Conservation (phyloP, 2,888 invertebrate species). For the Ferrisia virgata region DNA sequence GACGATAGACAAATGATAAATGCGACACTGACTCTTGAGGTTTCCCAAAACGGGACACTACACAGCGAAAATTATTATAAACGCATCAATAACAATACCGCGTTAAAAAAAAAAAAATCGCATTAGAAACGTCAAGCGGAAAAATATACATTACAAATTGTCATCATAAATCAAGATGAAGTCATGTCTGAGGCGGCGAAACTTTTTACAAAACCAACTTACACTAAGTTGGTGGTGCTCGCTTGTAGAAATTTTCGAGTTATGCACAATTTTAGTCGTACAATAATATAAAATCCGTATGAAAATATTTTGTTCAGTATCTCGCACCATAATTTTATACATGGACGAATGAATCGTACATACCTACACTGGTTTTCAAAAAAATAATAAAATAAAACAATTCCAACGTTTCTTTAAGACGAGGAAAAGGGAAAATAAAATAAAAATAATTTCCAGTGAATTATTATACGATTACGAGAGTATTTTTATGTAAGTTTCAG, state of each 20-base stretch:
- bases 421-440: no score
- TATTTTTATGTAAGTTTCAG: no score
- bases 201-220: background rate
- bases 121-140: slow-evolving; percentile 31
- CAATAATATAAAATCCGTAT: background rate
- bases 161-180: slow-evolving; percentile 24
- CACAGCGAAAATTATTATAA: background rate
- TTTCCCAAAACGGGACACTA: background rate
- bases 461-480: no score
- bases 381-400: no score
- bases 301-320: background rate
- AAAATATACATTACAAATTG: slow-evolving; percentile 30
- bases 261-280: background rate
- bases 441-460: no score
- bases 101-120: background rate
- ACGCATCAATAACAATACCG: slow-evolving; percentile 16
- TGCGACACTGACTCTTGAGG: background rate
- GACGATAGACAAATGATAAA: background rate
- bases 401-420: background rate
- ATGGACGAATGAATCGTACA: background rate
- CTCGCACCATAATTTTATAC: background rate
- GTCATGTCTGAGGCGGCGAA: background rate
- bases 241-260: background rate
- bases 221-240: background rate
- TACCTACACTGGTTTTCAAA: background rate